Conservation (phyloP, 2,888 invertebrate genomes). For the Leucoma salicis region DNA sequence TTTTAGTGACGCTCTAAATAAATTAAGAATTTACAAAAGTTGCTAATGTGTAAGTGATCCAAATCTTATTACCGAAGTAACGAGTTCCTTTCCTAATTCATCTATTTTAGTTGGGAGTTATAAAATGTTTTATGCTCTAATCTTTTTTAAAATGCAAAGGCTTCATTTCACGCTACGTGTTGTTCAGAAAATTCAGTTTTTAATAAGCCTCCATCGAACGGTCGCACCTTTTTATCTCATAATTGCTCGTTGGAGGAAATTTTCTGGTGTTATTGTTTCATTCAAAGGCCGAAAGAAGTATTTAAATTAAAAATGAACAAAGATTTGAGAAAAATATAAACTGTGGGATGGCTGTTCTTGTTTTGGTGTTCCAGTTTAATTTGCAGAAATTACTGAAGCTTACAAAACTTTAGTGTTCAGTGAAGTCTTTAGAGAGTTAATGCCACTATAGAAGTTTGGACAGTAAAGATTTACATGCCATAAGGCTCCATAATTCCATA, state of each 20-base stretch:
- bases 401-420: slow-evolving; percentile 9
- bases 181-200: slow-evolving; percentile 25
- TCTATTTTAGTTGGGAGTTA: slow-evolving; percentile 18
- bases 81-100: slow-evolving; percentile 23
- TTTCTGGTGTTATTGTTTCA: slow-evolving; percentile 18
- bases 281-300: slow-evolving; percentile 15
- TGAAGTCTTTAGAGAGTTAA: slow-evolving; percentile 4
- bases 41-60: slow-evolving; percentile 16
- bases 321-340: slow-evolving; percentile 16
- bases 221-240: slow-evolving; percentile 18
- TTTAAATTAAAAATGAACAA: slow-evolving; percentile 19
- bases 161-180: slow-evolving; percentile 26
- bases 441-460: not conserved
- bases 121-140: slow-evolving; percentile 20
- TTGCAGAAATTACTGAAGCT: slow-evolving; percentile 9
- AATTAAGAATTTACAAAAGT: slow-evolving; percentile 27
- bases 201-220: slow-evolving; percentile 22
- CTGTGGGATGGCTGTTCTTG: slow-evolving; percentile 10
- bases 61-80: slow-evolving; percentile 28
- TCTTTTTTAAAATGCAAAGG: slow-evolving; percentile 33
- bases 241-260: slow-evolving; percentile 14
- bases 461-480: too few relatives aligned
- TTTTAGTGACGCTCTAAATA: slow-evolving; percentile 26
- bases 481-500: too few relatives aligned
- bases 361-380: slow-evolving; percentile 17